Base-by-base conservation (phyloP, 2,797 vertebrate genomes). In the Lepus oiostolus region DNA sequence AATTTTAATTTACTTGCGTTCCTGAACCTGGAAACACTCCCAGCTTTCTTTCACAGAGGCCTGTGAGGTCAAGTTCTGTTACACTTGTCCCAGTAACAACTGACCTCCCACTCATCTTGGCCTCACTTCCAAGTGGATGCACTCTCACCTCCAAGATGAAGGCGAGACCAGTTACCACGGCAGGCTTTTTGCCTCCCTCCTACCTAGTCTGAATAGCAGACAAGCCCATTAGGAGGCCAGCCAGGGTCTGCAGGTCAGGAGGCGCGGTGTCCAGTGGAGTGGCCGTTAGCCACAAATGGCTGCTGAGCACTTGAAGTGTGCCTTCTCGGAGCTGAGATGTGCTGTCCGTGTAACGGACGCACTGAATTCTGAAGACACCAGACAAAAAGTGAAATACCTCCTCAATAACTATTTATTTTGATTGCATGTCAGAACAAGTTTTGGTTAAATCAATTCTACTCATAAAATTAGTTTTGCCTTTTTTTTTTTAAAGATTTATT, bases 381-480 rank as follows among this genome's bases (percentile, higher is more conserved):
- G 70, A 92, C 54, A 79, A 50, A 72, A 62, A 30, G 38, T 81
- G 50, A 90, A 83, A 28, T 68, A 70, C 82, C 95, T 75, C 54
- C 68, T 90, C 80, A n/a, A 63, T 75, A 75, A 76, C 35, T 75
- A 85, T 87, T 91, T 91, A 28, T 72, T 54, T 81, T 63, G 71
- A 63, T 14, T 90, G 68, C 38, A 70, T 58, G 9, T 86, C 70
- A 2, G 7, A 89, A 67, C 28, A 30, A 85, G 80, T 84, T 77
- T 94, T 60, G 62, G 0, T 90, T 88, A 72, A 92, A 60, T 86
- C 86, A 88, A 81, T 63, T 76, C 1, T 81, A 24, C 63, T 58
- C 12, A 62, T 81, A 74, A 86, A 88, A 87, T 72, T 63, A 30
- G 38, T 92, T 89, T 70, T 62, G 76, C 24, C 19, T 85, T 93